Evolutionary conservation across 2,888 invertebrate genomes (phyloP).

Genomic region (Notocelia uddmanniana): DNA sequence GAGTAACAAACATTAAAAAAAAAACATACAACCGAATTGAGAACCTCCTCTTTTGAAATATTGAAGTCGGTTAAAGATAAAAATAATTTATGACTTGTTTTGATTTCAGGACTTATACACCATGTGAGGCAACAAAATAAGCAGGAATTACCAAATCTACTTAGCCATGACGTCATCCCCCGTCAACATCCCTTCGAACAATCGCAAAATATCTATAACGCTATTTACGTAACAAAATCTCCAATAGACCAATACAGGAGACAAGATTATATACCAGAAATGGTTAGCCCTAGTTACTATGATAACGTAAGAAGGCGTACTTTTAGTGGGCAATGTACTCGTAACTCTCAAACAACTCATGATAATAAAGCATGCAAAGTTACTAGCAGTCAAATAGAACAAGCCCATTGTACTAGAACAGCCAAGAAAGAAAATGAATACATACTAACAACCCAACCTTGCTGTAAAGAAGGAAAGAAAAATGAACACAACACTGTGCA

Average conservation of each 20-base stretch:
- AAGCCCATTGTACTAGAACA: slow-evolving; percentile 57
- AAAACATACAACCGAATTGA: no score
- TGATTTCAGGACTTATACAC: slow-evolving; percentile 61
- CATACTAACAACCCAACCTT: slow-evolving; percentile 22
- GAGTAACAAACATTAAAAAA: no score
- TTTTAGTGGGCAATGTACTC: slow-evolving; percentile 59
- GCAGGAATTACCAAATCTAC: slow-evolving; percentile 55
- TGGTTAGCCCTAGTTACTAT: slow-evolving; percentile 44
- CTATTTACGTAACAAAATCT: slow-evolving; percentile 53
- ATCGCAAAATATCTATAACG: slow-evolving; percentile 65
- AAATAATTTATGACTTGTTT: neutral
- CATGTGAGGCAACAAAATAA: slow-evolving; percentile 53
- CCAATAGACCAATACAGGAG: slow-evolving; percentile 57
- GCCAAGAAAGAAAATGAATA: slow-evolving; percentile 45
- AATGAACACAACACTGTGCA: slow-evolving; percentile 53
- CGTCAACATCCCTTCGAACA: slow-evolving; percentile 64
- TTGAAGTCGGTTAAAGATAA: no score
- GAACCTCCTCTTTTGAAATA: no score
- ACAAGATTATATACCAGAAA: slow-evolving; percentile 56
- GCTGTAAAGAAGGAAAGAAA: slow-evolving; percentile 49
- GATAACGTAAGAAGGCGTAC: neutral
- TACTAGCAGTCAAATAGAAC: slow-evolving; percentile 44
- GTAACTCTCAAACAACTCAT: slow-evolving; percentile 48
- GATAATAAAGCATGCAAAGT: slow-evolving; percentile 37
- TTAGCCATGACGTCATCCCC: slow-evolving; percentile 52